Evolutionary conservation across 2,113 vertebrate genomes (phyloP), one percentile per base, ranked within the genome.

Genomic region (Tachuris rubrigastra): DNA sequence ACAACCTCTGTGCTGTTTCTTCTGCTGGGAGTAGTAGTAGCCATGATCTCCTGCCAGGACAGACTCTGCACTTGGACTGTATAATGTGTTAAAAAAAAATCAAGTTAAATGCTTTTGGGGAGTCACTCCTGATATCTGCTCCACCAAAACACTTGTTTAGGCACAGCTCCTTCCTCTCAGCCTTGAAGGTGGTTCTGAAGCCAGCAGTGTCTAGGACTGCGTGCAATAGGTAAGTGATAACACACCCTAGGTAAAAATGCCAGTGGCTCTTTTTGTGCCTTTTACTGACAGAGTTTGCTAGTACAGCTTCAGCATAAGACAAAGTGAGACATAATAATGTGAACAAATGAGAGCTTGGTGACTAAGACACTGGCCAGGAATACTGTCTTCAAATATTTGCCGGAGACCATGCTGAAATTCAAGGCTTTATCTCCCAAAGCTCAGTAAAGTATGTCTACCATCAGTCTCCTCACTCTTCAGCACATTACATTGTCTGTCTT

Each of bases 321-420:
- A 49, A 73, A 92, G 59, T 23, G 37, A 82, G 12, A 42, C 41
- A 33, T 67, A 60, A 23, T 56, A 75, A 65, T 28, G n/a, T 0
- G 2, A 83, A 53, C 58, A 92, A 77, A 90, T 58, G 82, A 88
- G 67, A 94, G 37, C 63, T 59, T 73, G 21, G 42, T 83, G 72
- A 62, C 46, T 69, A 23, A 86, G 59, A 18, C 20, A 37, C 67
- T 73, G 59, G 14, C 59, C 1, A 12, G 33, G 50, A 94, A 74
- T 81, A 90, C 55, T 81, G 56, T 52, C 74, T 94, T 97, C 81
- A 91, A 68, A 28, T 76, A 52, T 37, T 82, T 94, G 56, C 74
- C 87, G 90, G 46, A 93, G 66, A 53, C 66, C 41, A 60, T 44
- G 35, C 49, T 82, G 93, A 82, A 95, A 95, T 85, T 91, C 53